Evolutionary conservation across 2,888 invertebrate species (phyloP), one percentile per base, ranked within the genome.

Genomic region (Stegophylla sp.): DNA sequence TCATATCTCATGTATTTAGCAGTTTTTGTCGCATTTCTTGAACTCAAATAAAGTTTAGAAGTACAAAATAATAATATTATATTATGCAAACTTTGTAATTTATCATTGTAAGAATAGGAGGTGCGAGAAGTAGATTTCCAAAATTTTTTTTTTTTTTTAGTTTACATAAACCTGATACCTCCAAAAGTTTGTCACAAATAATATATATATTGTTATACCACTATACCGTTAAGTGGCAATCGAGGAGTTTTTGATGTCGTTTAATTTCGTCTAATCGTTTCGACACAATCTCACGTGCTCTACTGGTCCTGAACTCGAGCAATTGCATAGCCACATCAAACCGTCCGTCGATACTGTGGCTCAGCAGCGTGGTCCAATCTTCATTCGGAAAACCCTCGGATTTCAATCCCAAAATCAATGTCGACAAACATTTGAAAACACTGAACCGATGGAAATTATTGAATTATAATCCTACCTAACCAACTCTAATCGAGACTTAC

Each of bases 211-310:
- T 43, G n/a, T 41, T 20, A 51, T 48, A 71, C 79, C 26, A 28
- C 41, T 13, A n/a, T 63, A 71, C 79, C 26, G 28, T 41, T 13
- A n/a, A 51, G n/a, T 71, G 71, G 2, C 9, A 13, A 3, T 51
- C 51, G 9, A 79, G 48, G 48, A 71, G 48, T 26, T 15, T 15
- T 41, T 20, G 26, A 41, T 79, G 79, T 34, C 71, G 34, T 61
- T 51, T 3, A 1, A 79, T 59, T 51, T 79, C 79, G 7, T 51
- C 26, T 26, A 71, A 34, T 41, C 71, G 71, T 41, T 71, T 77
- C 0, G 26, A 63, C 1, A 10, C 23, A 1, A 61, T 41, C 12
- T 3, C 69, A 1, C 12, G 15, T 0, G 23, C 4, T 34, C 1
- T 53, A 41, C 3, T 20, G 0, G 10, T 41, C 7, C 41, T 51